These are phyloP conservation scores for Oreohelix idahoensis DNA, from an alignment of 1,140 invertebrate species.

Conservation along the genomic window DNA sequence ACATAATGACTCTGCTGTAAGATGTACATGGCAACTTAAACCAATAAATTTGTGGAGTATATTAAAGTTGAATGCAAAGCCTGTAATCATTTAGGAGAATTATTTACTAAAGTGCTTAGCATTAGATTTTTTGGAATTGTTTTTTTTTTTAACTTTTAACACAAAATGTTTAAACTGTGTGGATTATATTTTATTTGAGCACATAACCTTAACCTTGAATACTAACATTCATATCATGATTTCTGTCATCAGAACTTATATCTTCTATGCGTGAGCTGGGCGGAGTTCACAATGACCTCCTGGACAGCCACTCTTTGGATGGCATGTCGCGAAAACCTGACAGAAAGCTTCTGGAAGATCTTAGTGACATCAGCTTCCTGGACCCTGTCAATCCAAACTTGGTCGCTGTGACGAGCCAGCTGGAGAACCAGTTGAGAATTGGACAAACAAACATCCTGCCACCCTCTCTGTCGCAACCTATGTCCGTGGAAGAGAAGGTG, in stretches of 20 bases:
- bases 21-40: too few species aligned
- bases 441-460: conserved; percentile 27
- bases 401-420: conserved; percentile 24
- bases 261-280: conserved; percentile 26
- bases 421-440: conserved; percentile 25
- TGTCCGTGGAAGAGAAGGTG: conserved; percentile 42
- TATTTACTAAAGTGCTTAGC: too few species aligned
- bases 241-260: conserved; percentile 20
- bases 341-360: not conserved
- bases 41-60: too few species aligned
- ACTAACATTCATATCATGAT: too few species aligned
- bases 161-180: too few species aligned
- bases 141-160: too few species aligned
- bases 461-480: conserved; percentile 28
- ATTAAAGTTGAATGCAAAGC: too few species aligned
- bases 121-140: too few species aligned
- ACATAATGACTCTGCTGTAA: too few species aligned
- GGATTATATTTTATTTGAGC: too few species aligned
- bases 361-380: conserved; percentile 38
- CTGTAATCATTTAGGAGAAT: too few species aligned
- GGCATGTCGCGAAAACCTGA: not conserved
- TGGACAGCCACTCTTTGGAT: not conserved
- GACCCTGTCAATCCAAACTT: conserved; percentile 36
- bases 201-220: too few species aligned
- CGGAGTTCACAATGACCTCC: not conserved